These are phyloP conservation scores for Pelecanus crispus DNA, from an alignment of 2,113 vertebrate genomes.

Conservation along the genomic window DNA sequence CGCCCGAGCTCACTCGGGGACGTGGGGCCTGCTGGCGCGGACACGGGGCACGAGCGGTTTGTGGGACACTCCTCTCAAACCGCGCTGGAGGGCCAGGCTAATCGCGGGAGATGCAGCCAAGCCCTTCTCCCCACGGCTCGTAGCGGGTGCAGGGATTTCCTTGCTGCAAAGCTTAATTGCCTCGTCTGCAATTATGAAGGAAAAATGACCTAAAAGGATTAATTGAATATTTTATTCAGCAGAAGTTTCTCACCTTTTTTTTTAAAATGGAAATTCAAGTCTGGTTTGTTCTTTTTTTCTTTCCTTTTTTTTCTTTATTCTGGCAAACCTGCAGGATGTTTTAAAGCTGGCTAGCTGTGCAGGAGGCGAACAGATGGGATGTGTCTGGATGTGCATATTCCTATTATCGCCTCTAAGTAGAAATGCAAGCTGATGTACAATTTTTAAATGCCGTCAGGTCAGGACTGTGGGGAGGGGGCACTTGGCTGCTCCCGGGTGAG, in stretches of 20 bases:
- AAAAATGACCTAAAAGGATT: background rate
- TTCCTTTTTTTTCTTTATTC: background rate
- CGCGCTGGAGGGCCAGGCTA: background rate
- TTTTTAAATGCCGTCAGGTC: background rate
- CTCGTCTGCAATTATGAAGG: rapidly evolving
- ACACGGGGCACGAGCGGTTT: rapidly evolving
- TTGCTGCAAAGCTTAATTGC: background rate
- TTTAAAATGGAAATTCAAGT: background rate
- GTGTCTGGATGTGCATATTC: background rate
- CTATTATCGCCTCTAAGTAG: background rate
- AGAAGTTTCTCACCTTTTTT: background rate
- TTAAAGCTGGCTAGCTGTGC: background rate
- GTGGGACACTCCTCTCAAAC: background rate
- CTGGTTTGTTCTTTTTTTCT: background rate
- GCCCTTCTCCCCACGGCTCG: background rate
- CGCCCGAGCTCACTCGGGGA: background rate
- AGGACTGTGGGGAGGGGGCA: background rate
- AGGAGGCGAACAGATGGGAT: background rate
- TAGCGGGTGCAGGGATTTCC: rapidly evolving
- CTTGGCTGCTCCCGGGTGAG: background rate
- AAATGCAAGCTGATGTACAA: background rate
- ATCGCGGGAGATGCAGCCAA: rapidly evolving
- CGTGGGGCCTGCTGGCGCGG: rapidly evolving
- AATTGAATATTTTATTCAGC: background rate
- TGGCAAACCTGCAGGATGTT: background rate